Base-by-base conservation (phyloP, 2,113 vertebrate genomes). In the Promerops cafer region DNA sequence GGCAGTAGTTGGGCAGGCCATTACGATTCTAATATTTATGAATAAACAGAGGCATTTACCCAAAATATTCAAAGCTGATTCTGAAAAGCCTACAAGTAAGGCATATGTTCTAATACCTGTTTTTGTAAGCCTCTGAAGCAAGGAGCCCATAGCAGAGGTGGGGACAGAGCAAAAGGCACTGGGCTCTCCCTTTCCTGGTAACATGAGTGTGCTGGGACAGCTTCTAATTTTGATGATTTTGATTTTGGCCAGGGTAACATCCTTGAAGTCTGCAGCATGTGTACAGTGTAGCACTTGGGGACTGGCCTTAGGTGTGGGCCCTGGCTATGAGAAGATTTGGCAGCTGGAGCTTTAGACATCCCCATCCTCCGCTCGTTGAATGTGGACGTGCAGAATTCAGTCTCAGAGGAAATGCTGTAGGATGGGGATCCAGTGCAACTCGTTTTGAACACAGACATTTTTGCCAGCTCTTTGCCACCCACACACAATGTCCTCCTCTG, bases 391-490 rank as follows among this genome's bases (percentile, higher is more conserved):
- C 74, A 74, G 57, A 68, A 78, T 45, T 76, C 10, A 17, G 0
- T 49, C 52, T 47, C 52, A 4, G 56, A 92, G 81, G 87, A 89
- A 92, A 83, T 53, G n/a, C 49, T 31, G 57, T 49, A 61, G 69
- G 76, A 75, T 27, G 52, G 37, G 30, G 68, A 83, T 52, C 37
- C 76, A 83, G 31, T 2, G 33, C 7, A 2, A 17, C 72, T 90
- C 2, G 1, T 83, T 96, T 64, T 22, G 72, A 89, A 39, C 68
- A 82, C 52, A 11, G 78, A 75, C 24, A 2, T 54, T 81, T 94
- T 84, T 44, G 56, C 39, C 64, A 90, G 79, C 44, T 81, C 59
- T 80, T 54, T 45, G 26, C 56, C 72, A 45, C 94, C 85, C 92
- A 64, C 61, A 20, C 72, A 31, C 31, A 13, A 7, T 7, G 7